Conservation (phyloP, 2,113 vertebrate genomes). For the Anas platyrhynchos region DNA sequence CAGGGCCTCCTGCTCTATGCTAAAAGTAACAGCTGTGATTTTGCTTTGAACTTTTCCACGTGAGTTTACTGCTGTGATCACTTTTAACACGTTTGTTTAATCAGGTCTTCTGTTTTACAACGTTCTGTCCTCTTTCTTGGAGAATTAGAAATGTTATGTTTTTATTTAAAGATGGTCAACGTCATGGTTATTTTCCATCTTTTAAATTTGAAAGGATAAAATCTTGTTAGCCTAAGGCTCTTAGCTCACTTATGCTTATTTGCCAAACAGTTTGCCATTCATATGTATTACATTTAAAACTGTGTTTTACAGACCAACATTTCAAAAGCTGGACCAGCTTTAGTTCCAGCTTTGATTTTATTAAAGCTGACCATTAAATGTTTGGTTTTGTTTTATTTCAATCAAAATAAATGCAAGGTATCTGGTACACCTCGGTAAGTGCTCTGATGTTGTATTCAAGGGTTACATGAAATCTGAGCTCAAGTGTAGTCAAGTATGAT, state of each 20-base stretch:
- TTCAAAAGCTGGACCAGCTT: background rate
- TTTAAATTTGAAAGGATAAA: background rate
- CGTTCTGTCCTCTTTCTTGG: conserved; percentile 13
- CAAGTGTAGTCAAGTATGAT: background rate
- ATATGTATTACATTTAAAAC: background rate
- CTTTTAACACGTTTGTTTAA: conserved; percentile 58
- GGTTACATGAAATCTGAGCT: background rate
- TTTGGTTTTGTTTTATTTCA: background rate
- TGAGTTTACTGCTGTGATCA: conserved; percentile 26
- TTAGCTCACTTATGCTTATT: background rate
- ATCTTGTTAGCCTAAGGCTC: background rate
- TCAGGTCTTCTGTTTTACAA: conserved; percentile 42
- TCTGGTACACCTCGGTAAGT: background rate
- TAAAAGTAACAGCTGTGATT: conserved; percentile 65
- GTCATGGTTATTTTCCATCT: background rate
- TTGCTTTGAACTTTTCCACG: conserved; percentile 64
- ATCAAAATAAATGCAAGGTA: background rate
- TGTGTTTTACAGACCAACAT: background rate
- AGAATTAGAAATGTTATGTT: background rate
- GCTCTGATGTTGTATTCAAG: background rate
- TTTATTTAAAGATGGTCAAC: background rate
- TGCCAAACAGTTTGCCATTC: background rate
- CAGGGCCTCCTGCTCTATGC: conserved; percentile 62
- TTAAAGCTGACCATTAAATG: background rate
- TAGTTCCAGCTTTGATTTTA: background rate